Evolutionary conservation across 2,888 invertebrate species (phyloP), one percentile per base, ranked within the genome.

Genomic region (Coelinius sp.): DNA sequence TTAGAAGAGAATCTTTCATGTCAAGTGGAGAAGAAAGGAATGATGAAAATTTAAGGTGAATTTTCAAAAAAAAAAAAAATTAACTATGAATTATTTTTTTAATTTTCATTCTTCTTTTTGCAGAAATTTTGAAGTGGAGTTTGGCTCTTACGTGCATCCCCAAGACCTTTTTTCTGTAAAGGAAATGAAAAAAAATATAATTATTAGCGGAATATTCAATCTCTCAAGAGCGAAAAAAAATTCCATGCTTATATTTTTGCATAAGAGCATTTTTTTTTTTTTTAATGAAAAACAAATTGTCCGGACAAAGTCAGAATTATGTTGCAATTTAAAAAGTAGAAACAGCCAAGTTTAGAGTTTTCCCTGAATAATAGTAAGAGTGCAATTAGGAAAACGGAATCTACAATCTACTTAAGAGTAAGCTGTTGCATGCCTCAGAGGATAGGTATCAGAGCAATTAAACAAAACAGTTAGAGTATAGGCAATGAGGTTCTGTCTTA

Each of bases 91-190:
- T 24, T 24, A 38, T 41, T 24, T n/a, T 49, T 31, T 66, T 66
- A n/a, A n/a, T 52, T 31, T 22, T 22, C 5, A 0, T 25, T 14
- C 12, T 65, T 31, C 20, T 49, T 22, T 20, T 52, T 49, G 69
- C n/a, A n/a, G n/a, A n/a, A n/a, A n/a, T n/a, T n/a, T n/a, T n/a
- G n/a, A n/a, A n/a, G n/a, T n/a, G n/a, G n/a, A n/a, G n/a, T 6
- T 62, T 75, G 65, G 74, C 85, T 87, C 86, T 89, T 92, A 90
- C 91, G 90, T 90, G 93, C 94, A 93, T 94, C 94, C 89, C 94
- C 93, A 90, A 93, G 90, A 90, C 92, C 92, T 89, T 92, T 93
- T 91, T 91, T 93, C 94, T 94, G 92, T 81, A 92, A 89, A 88
- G 87, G 86, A 86, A 82, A 20, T 49, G 0, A 82, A 83, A 81